A percentile compares a stretch with the other conserved stretches of the same genome.
Conservation (phyloP, 2,888 invertebrate species). For the Agrochola lota region DNA sequence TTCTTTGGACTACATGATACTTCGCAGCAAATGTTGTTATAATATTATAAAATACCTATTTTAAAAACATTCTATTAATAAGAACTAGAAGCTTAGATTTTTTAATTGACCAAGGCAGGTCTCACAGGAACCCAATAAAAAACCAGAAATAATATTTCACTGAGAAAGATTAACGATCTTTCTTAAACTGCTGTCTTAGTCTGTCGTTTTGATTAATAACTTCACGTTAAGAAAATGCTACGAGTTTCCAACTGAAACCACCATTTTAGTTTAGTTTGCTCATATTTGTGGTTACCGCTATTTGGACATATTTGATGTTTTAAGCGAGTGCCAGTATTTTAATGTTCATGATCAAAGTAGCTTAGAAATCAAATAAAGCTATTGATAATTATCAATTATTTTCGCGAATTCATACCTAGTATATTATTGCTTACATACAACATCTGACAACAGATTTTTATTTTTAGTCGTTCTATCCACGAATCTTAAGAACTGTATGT, state of each 20-base stretch:
- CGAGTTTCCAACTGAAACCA: slow-evolving; percentile 22
- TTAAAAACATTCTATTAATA: not conserved
- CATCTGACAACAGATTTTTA: slow-evolving; percentile 8
- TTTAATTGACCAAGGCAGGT: slow-evolving; percentile 28
- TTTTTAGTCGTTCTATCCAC: not conserved
- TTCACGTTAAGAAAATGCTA: slow-evolving; percentile 21
- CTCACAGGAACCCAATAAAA: slow-evolving; percentile 31
- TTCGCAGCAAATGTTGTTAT: no score
- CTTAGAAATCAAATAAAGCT: not conserved
- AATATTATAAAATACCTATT: no score
- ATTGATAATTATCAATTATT: no score
- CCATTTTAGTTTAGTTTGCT: slow-evolving; percentile 12
- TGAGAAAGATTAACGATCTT: slow-evolving; percentile 63
- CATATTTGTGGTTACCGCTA: not conserved
- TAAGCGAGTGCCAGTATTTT: not conserved
- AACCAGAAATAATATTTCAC: slow-evolving; percentile 55
- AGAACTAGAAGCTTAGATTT: not conserved
- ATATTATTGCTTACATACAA: not conserved
- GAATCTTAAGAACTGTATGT: not conserved
- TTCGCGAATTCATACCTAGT: not conserved
- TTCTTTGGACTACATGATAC: no score
- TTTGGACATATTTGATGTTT: not conserved
- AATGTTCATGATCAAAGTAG: not conserved
- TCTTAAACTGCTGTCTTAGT: slow-evolving; percentile 42
- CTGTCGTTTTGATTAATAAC: slow-evolving; percentile 58